phyloP scores from a whole-genome alignment of 1,140 invertebrate species.

The Manduca sexta region DNA sequence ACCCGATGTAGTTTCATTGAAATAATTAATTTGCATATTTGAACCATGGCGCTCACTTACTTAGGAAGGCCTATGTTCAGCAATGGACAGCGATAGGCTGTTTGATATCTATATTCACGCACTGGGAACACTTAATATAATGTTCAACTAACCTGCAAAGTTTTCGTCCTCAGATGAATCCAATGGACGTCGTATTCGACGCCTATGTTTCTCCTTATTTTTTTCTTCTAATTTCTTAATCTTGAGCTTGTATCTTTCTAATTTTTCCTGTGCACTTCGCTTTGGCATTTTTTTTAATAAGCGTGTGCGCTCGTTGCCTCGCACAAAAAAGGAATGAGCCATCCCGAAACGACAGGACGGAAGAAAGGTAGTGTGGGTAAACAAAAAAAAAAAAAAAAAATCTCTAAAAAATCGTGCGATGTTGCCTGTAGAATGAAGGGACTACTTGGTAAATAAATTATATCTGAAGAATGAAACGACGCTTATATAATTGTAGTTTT shows the following conservation, averaged over 20 bases:
- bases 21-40: too few relatives aligned
- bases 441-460: too few relatives aligned
- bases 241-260: constrained; percentile 2
- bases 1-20: not conserved
- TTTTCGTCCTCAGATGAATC: too few relatives aligned
- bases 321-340: constrained; percentile 17
- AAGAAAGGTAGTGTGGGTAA: not conserved
- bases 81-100: too few relatives aligned
- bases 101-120: too few relatives aligned
- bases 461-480: constrained; percentile 2
- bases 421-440: constrained; percentile 3
- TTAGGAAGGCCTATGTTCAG: too few relatives aligned
- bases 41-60: too few relatives aligned
- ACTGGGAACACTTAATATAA: too few relatives aligned
- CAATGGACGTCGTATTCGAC: too few relatives aligned
- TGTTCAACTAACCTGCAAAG: too few relatives aligned
- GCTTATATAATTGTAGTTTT: too few relatives aligned
- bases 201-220: not conserved
- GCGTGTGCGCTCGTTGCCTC: constrained; percentile 15
- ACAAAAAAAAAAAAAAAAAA: not conserved
- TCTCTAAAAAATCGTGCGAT: not conserved
- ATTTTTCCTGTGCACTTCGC: constrained; percentile 12
- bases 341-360: not conserved
- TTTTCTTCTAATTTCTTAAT: constrained; percentile 1
- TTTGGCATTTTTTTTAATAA: constrained; percentile 9